These are phyloP conservation scores for Melozone crissalis DNA, from an alignment of 2,113 vertebrate genomes.

Conservation along the genomic window DNA sequence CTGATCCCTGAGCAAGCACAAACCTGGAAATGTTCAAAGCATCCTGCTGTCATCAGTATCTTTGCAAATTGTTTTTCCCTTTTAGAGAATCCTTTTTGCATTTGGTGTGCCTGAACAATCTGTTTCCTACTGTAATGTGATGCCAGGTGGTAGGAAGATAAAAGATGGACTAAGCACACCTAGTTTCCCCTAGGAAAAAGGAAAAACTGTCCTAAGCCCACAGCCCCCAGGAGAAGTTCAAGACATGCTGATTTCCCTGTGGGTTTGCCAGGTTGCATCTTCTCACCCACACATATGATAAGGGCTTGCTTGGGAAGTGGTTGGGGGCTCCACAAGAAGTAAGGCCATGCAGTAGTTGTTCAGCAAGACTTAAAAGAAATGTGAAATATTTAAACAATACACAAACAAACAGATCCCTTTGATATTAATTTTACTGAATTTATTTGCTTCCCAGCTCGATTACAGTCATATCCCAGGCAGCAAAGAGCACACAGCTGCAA, in stretches of 20 bases:
- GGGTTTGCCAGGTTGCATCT: not conserved
- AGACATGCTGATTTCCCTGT: not conserved
- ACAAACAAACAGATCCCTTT: not conserved
- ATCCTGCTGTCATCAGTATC: not conserved
- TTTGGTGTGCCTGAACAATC: not conserved
- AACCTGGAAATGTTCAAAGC: slow-evolving; percentile 3
- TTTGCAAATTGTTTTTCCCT: slow-evolving; percentile 13
- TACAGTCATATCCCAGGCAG: not conserved
- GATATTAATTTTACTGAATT: not conserved
- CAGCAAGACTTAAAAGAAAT: not conserved
- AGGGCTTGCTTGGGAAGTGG: accelerated
- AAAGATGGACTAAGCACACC: not conserved
- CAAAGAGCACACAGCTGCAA: not conserved
- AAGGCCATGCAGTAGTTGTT: not conserved
- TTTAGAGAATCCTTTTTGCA: not conserved
- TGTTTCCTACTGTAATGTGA: not conserved
- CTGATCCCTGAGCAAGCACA: not conserved
- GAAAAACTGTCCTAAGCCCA: not conserved
- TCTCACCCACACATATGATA: accelerated
- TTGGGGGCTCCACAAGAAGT: not conserved
- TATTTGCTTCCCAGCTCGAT: accelerated
- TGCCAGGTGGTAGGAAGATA: not conserved
- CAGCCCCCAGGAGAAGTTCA: not conserved
- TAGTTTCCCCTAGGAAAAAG: not conserved
- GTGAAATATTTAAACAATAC: not conserved